These are phyloP conservation scores for Rattus rattus DNA, from an alignment of 2,113 vertebrate species.

Conservation along the genomic window DNA sequence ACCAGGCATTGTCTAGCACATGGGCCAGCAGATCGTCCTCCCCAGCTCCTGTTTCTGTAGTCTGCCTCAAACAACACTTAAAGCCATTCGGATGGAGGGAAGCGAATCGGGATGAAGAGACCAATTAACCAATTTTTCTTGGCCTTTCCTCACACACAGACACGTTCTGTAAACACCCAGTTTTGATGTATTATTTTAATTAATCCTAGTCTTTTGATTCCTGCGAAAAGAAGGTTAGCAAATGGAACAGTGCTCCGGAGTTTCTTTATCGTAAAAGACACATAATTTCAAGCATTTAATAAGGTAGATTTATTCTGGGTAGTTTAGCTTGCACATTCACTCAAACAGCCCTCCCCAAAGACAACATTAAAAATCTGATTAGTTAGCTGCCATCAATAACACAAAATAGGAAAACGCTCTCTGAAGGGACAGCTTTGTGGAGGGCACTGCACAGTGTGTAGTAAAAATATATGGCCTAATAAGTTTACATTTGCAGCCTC, in stretches of 20 bases:
- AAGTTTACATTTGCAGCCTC: constrained; percentile 95
- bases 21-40: constrained; percentile 38
- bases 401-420: constrained; percentile 93
- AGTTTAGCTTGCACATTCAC: constrained; percentile 92
- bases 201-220: constrained; percentile 92
- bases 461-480: constrained; percentile 96
- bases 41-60: constrained; percentile 62
- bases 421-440: constrained; percentile 93
- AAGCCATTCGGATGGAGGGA: constrained; percentile 80
- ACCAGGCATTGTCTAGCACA: constrained; percentile 19
- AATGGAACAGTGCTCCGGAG: constrained; percentile 91
- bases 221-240: constrained; percentile 89
- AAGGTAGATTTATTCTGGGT: constrained; percentile 94
- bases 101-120: constrained; percentile 86
- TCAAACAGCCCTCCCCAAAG: constrained; percentile 93
- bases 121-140: constrained; percentile 93
- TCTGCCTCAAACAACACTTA: constrained; percentile 81
- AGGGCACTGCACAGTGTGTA: constrained; percentile 93
- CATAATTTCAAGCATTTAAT: constrained; percentile 94
- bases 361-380: constrained; percentile 96
- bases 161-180: constrained; percentile 85
- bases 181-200: constrained; percentile 95
- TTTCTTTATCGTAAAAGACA: constrained; percentile 93
- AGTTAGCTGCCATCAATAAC: constrained; percentile 95
- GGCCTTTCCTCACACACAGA: constrained; percentile 86